Base-by-base conservation (phyloP, 2,113 vertebrate species). In the Hydropotes inermis region DNA sequence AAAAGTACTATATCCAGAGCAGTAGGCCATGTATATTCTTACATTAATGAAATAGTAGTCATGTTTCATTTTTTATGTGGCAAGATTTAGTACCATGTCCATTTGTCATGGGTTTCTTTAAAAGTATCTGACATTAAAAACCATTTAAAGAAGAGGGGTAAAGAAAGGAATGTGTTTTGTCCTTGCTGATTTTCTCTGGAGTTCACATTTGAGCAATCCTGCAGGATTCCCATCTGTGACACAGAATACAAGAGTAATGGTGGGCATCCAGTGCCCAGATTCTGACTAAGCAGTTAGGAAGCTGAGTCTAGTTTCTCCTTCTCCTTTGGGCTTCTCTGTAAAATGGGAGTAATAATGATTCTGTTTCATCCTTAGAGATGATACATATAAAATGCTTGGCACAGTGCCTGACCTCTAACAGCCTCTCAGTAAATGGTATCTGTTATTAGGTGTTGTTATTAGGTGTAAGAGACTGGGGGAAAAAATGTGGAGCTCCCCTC, bases 71-170 rank as follows among this genome's bases (percentile, higher is more conserved):
- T 87, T 91, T 78, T 85, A n/a, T 94, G 58, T 58, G 30, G 13
- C 21, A 95, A 1, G 50, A 60, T 76, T 89, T 67, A 83, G 64
- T 78, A 17, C 92, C 30, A 36, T 78, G 39, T 86, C 14, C 21
- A 70, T 5, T 78, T 93, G 33, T 64, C 50, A 55, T 94, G 57
- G 30, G 17, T 94, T 94, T 97, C 39, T 57, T 95, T 87, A 76
- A 92, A 67, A 0, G 4, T 79, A n/a, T 58, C 12, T 76, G 15
- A 67, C 17, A 17, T 64, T 36, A 54, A 82, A 78, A 95, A 88
- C 19, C 45, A 45, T 50, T 81, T 95, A 52, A 88, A 82, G 36
- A 85, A 58, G 58, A 96, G 52, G 89, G 19, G 7, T 70, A 76
- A 64, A 91, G 74, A 96, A 82, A 70, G 33, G 19, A n/a, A 52